Evolutionary conservation across 2,888 invertebrate species (phyloP).

Genomic region (Ormia ochracea): DNA sequence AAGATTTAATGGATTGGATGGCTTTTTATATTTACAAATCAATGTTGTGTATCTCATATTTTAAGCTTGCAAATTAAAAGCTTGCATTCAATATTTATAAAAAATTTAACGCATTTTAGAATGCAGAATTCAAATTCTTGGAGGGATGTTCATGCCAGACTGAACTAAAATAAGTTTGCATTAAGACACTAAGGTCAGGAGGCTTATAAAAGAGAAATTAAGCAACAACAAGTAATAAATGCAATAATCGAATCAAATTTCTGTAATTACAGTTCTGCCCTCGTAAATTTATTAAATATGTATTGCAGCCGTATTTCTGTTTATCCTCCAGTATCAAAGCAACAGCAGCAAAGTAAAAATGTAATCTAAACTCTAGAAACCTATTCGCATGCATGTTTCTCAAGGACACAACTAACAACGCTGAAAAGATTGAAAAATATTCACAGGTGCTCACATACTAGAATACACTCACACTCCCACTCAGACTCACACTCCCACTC

Average conservation of each 20-base stretch:
- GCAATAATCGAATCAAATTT: background rate
- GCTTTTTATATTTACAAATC: slow-evolving; percentile 26
- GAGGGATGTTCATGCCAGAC: no score
- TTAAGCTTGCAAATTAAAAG: background rate
- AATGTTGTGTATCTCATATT: slow-evolving; percentile 2
- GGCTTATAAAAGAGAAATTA: no score
- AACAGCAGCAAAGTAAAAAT: slow-evolving; percentile 21
- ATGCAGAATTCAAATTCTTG: no score
- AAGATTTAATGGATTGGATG: slow-evolving; percentile 40
- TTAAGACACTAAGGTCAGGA: no score
- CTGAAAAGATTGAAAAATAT: slow-evolving; percentile 22
- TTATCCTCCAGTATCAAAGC: slow-evolving; percentile 28
- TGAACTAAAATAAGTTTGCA: no score
- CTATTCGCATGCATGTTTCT: slow-evolving; percentile 39
- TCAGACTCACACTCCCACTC: background rate
- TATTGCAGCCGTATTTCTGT: background rate
- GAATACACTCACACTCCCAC: no score
- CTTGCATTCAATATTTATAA: no score
- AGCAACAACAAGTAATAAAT: no score
- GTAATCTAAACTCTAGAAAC: slow-evolving; percentile 30
- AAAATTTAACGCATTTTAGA: no score
- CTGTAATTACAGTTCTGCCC: background rate
- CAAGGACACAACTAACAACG: slow-evolving; percentile 57
- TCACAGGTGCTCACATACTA: background rate
- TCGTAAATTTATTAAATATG: slow-evolving; percentile 8